Evolutionary conservation across 2,797 vertebrate species (phyloP).

Genomic region (Manis pentadactyla): DNA sequence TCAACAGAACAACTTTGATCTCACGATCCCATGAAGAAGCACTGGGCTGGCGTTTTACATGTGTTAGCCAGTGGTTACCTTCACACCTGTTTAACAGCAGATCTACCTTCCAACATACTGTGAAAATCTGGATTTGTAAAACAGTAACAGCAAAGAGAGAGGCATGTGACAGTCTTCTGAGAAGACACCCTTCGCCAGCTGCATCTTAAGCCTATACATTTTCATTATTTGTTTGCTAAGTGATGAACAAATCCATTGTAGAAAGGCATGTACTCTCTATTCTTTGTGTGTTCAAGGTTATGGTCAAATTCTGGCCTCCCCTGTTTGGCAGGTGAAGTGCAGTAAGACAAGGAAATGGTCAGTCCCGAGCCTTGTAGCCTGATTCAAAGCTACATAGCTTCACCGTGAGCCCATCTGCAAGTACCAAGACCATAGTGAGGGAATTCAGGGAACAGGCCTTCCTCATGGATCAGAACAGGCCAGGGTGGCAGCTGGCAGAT

Average conservation of each 20-base stretch:
- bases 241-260: not conserved
- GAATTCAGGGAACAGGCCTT: not conserved
- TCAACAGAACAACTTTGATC: not conserved
- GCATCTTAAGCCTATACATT: not conserved
- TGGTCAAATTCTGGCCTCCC: not conserved
- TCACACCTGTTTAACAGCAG: not conserved
- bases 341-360: slow-evolving; percentile 26
- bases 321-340: not conserved
- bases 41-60: not conserved
- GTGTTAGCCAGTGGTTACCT: not conserved
- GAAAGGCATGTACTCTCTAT: not conserved
- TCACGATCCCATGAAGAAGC: not conserved
- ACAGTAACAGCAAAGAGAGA: not conserved
- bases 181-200: not conserved
- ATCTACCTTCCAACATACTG: not conserved
- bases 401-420: slow-evolving; percentile 74
- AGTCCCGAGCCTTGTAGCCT: not conserved
- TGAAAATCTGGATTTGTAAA: not conserved
- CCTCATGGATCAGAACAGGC: not conserved
- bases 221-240: not conserved
- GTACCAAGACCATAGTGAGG: slow-evolving; percentile 22
- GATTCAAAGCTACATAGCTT: slow-evolving; percentile 71
- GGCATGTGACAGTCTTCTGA: not conserved
- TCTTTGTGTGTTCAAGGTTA: not conserved
- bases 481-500: not conserved